A percentile compares a stretch with the other conserved stretches of the same genome.
These are phyloP conservation scores for Ephialtes manifestator DNA, from an alignment of 2,888 invertebrate genomes.

Conservation along the genomic window DNA sequence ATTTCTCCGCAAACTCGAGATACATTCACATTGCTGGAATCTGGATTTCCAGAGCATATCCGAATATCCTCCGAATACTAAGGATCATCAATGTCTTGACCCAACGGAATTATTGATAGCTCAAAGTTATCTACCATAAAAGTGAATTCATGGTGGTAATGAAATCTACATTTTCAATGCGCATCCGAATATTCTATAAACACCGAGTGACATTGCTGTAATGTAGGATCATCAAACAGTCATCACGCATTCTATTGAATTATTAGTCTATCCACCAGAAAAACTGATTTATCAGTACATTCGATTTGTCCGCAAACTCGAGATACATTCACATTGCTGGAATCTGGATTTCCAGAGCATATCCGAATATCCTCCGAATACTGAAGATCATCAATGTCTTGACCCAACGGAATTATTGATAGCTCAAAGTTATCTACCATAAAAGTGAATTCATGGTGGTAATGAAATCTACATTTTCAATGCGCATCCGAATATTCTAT, in stretches of 20 bases:
- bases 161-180: no score
- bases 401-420: no score
- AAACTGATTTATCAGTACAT: not conserved
- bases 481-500: slow-evolving; percentile 23
- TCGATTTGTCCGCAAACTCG: slow-evolving; percentile 2
- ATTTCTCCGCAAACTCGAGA: not conserved
- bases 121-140: no score
- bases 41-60: not conserved
- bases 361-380: not conserved
- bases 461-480: no score
- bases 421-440: no score
- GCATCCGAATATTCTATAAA: slow-evolving; percentile 23
- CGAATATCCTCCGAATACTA: not conserved
- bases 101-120: no score
- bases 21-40: not conserved
- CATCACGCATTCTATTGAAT: slow-evolving; percentile 42
- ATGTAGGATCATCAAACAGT: slow-evolving; percentile 47
- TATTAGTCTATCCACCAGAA: not conserved
- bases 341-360: not conserved
- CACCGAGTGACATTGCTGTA: no score
- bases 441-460: no score
- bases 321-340: not conserved
- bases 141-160: no score
- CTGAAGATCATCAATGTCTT: no score
- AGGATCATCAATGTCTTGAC: no score